Evolutionary conservation across 2,888 invertebrate species (phyloP), one percentile per base, ranked within the genome.

Genomic region (Odontothrips loti): DNA sequence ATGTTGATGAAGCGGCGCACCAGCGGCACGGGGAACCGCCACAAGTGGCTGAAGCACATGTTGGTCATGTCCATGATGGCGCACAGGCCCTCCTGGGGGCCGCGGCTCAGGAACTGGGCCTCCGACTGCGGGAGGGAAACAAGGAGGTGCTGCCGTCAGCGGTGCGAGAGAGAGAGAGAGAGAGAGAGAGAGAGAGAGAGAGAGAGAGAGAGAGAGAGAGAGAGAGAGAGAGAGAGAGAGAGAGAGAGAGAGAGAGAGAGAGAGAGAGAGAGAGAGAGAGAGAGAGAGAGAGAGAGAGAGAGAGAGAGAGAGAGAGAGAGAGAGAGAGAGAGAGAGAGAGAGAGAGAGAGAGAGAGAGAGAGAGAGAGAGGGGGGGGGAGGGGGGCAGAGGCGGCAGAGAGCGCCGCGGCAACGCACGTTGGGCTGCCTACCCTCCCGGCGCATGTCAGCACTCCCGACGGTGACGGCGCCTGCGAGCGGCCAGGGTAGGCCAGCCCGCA

Each of bases 1-100:
- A 82, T 47, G 63, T 79, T n/a, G 83, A 83, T 82, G 81, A 51
- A 48, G 81, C 47, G 79, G 79, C 63, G 78, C 51, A 27, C 23
- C 17, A 20, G 79, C 48, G 63, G 78, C 51, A 58, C n/a, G 15
- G 79, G 58, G 23, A 79, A 81, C 27, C 80, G 79, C 43, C 81
- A 80, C 51, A 43, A 15, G 47, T 43, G 80, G 43, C 48, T n/a
- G 51, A 81, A 80, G 58, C 47, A 82, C 68, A 75, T 75, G 68
- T 75, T 75, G 68, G 68, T 75, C 68, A 75, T 75, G 68, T 75
- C 68, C 68, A 75, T 75, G 68, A 75, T 27, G 68, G 12, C 68
- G 68, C 68, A 75, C 68, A 75, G 68, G 23, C 68, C 68, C 68
- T 75, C 68, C 68, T 75, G 68, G 23, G 68, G 68, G 11, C 68